Evolutionary conservation across 2,113 vertebrate genomes (phyloP).

Genomic region (Chunga burmeisteri): DNA sequence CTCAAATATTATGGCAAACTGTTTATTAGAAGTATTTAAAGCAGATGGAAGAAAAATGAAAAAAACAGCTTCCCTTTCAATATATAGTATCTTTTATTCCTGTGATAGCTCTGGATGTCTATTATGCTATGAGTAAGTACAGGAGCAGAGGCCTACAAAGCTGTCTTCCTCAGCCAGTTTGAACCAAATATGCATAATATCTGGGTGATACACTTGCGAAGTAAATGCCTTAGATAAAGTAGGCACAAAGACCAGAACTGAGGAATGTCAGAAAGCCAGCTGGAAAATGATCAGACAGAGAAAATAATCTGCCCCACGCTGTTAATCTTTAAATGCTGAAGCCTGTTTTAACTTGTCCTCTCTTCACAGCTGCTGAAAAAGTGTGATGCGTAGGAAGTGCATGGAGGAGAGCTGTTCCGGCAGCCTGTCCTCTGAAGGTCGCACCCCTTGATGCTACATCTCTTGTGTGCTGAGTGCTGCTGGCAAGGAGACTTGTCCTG

Average conservation of each 20-base stretch:
- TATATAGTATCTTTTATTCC: neutral
- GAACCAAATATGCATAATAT: neutral
- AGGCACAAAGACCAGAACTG: neutral
- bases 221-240: neutral
- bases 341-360: neutral
- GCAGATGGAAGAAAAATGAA: neutral
- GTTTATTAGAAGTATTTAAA: neutral
- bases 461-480: neutral
- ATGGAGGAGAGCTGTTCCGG: neutral
- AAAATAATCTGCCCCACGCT: neutral
- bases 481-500: neutral
- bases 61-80: neutral
- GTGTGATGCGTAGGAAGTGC: neutral
- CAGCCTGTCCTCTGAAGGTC: neutral
- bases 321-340: neutral
- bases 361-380: neutral
- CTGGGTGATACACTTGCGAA: neutral
- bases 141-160: neutral
- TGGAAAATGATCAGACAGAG: neutral
- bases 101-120: neutral
- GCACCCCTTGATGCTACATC: rapidly evolving
- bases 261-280: neutral
- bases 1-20: neutral
- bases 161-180: neutral
- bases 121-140: rapidly evolving